A percentile compares a stretch with the other conserved stretches of the same genome.
phyloP scores from a whole-genome alignment of 37 sponge, comb jelly and placozoan genomes.

The Ephydatia muelleri region DNA sequence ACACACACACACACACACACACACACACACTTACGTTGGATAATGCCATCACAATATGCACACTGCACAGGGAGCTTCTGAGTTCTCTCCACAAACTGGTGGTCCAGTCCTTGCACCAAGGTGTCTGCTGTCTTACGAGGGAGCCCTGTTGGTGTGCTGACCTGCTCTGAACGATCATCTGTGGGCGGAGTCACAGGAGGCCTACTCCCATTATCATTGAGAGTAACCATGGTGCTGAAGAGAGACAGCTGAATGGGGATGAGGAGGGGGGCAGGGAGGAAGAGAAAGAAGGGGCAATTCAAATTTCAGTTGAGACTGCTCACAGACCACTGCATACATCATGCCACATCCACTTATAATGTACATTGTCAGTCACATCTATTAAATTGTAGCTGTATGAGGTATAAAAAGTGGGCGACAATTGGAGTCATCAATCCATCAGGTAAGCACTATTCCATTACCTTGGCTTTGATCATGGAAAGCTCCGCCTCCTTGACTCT shows the following conservation, averaged over 20 bases:
- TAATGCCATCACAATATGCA: conserved; percentile 57
- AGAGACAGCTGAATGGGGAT: conserved; percentile 23
- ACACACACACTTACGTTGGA: conserved; percentile 44
- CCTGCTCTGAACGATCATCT: not conserved
- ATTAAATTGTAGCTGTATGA: too few species aligned
- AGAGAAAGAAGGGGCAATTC: not conserved
- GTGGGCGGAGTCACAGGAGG: not conserved
- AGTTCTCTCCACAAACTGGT: conserved; percentile 55
- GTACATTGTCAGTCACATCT: too few species aligned
- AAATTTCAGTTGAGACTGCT: too few species aligned
- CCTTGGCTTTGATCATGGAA: conserved; percentile 48
- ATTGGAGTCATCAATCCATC: not conserved
- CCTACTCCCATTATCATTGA: not conserved
- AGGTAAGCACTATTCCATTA: not conserved
- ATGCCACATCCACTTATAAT: too few species aligned
- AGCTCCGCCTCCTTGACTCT: conserved; percentile 52
- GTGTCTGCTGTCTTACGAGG: conserved; percentile 37
- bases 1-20: not conserved
- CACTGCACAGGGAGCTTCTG: conserved; percentile 57
- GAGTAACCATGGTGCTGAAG: conserved; percentile 4
- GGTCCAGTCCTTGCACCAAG: conserved; percentile 48
- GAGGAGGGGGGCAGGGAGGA: conserved; percentile 9
- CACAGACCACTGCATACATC: too few species aligned
- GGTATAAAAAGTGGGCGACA: too few species aligned
- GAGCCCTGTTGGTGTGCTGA: conserved; percentile 3